phyloP scores from a whole-genome alignment of 2,113 vertebrate species.

The Perca flavescens region DNA sequence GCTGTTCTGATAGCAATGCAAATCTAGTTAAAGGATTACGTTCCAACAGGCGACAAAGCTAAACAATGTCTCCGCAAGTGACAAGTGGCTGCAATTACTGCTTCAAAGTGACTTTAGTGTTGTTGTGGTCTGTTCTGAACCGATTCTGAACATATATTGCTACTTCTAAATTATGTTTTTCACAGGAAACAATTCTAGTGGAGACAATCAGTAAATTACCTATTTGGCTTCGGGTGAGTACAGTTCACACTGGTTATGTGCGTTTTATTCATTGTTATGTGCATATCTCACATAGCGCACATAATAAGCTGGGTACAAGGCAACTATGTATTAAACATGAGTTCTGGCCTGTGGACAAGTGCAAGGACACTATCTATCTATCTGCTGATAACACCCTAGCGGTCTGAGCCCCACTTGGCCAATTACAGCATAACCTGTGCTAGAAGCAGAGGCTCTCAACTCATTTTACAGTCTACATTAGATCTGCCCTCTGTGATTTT shows the following conservation, averaged over 20 bases:
- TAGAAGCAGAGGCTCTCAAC: slow-evolving; percentile 21
- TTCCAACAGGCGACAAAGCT: slow-evolving; percentile 40
- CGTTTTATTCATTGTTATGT: neutral
- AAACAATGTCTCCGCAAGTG: slow-evolving; percentile 28
- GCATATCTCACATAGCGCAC: neutral
- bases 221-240: neutral
- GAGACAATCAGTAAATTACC: neutral
- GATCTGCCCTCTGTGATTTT: slow-evolving; percentile 23
- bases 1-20: slow-evolving; percentile 55
- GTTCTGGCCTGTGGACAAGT: slow-evolving; percentile 2
- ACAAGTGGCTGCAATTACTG: slow-evolving; percentile 23
- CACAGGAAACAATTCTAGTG: neutral
- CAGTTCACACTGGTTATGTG: neutral
- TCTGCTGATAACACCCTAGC: slow-evolving; percentile 27
- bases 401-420: slow-evolving; percentile 49
- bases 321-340: slow-evolving; percentile 40
- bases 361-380: slow-evolving; percentile 16
- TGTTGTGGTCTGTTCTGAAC: neutral
- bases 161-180: neutral
- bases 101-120: slow-evolving; percentile 4
- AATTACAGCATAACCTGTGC: slow-evolving; percentile 47
- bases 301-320: slow-evolving; percentile 18
- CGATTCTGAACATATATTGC: neutral
- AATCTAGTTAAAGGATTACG: slow-evolving; percentile 70
- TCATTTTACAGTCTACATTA: slow-evolving; percentile 23